A percentile compares a stretch with the other conserved stretches of the same genome.
These are phyloP conservation scores for Stegastes partitus DNA, from an alignment of 2,113 vertebrate genomes.

Conservation along the genomic window DNA sequence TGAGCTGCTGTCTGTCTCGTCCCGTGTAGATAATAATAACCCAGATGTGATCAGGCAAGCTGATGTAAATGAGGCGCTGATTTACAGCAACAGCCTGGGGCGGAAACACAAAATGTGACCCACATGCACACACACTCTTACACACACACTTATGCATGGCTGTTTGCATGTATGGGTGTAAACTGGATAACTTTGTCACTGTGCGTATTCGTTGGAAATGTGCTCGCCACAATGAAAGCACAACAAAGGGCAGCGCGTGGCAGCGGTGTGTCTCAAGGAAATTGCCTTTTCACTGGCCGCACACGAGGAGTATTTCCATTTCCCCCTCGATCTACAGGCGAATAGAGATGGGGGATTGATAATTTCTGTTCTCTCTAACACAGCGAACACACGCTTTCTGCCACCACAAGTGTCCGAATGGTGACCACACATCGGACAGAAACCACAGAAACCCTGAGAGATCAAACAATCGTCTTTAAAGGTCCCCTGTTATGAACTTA, in stretches of 20 bases:
- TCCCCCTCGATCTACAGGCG: conserved; percentile 51
- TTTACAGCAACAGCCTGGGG: conserved; percentile 53
- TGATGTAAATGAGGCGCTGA: conserved; percentile 62
- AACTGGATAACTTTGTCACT: conserved; percentile 30
- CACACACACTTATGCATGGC: neutral
- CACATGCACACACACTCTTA: conserved; percentile 29
- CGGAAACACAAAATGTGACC: conserved; percentile 34
- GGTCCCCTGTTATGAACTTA: too few species aligned
- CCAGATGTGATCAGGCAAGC: conserved; percentile 48
- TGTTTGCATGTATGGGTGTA: neutral
- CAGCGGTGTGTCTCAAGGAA: conserved; percentile 52
- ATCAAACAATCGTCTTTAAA: neutral
- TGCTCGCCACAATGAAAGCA: conserved; percentile 46
- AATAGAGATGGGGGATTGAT: conserved; percentile 49
- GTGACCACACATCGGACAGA: conserved; percentile 1
- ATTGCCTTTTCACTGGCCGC: conserved; percentile 71
- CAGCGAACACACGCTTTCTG: conserved; percentile 1
- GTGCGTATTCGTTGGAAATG: conserved; percentile 28
- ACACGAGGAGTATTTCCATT: conserved; percentile 65
- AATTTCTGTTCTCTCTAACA: conserved; percentile 43
- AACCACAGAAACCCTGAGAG: neutral
- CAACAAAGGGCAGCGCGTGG: conserved; percentile 58
- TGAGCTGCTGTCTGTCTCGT: conserved; percentile 25
- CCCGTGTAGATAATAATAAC: conserved; percentile 55
- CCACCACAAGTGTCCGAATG: neutral